These are phyloP conservation scores for Pelobates fuscus DNA, from an alignment of 2,113 vertebrate genomes.

Conservation along the genomic window DNA sequence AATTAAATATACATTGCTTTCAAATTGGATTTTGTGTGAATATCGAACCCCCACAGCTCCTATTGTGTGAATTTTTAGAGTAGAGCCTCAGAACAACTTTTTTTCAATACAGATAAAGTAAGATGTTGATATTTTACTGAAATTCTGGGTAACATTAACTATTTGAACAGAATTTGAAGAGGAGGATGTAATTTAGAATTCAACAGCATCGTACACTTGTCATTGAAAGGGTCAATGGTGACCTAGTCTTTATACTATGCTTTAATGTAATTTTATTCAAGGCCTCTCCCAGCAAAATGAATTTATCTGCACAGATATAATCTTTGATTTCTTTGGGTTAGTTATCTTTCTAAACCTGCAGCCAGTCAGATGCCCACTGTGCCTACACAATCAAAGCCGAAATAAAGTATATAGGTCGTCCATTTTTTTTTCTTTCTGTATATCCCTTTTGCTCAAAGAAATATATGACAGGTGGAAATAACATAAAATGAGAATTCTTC, in stretches of 20 bases:
- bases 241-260: neutral
- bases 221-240: neutral
- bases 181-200: no score
- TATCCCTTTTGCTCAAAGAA: slow-evolving; percentile 12
- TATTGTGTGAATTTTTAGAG: no score
- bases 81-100: no score
- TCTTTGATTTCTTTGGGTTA: slow-evolving; percentile 1
- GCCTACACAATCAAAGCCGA: slow-evolving; percentile 20
- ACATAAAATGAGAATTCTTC: neutral
- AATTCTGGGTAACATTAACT: no score
- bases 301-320: slow-evolving; percentile 2
- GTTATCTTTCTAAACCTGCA: neutral
- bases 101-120: no score
- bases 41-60: no score
- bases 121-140: no score
- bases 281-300: neutral
- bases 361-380: slow-evolving; percentile 16
- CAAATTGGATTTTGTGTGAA: no score
- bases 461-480: slow-evolving; percentile 10
- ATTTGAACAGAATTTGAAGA: no score
- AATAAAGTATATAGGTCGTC: slow-evolving; percentile 27
- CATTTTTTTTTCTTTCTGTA: slow-evolving; percentile 13
- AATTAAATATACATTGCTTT: no score
- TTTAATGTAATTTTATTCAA: neutral
- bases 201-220: no score